Evolutionary conservation across 2,113 vertebrate genomes (phyloP), one percentile per base, ranked within the genome.

Genomic region (Takifugu flavidus): DNA sequence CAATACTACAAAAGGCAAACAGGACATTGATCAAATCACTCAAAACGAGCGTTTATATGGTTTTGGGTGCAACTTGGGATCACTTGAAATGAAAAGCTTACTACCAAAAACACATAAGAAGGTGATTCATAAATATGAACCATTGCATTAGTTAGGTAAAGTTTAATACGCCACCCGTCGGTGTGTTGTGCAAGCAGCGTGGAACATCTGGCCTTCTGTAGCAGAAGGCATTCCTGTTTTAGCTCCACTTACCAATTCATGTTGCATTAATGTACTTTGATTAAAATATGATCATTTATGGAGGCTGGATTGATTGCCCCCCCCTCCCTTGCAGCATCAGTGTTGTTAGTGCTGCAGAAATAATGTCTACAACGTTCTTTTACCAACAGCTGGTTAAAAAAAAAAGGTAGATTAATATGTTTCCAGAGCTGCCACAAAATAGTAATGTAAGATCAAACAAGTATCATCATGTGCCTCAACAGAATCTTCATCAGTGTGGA

Each of bases 211-310:
- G 63, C 55, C 26, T 28, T 62, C 56, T 65, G 49, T 7, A 7
- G 28, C 51, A 54, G 3, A 25, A 53, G 44, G 6, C 4, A 4
- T 55, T 54, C 50, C 46, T 25, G 5, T 29, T 65, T 71, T 51
- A 45, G 44, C 61, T 72, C 72, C 39, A 51, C 46, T 62, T 65
- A 63, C 65, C 64, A 53, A 69, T 60, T 70, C 49, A 63, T 53
- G 44, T 10, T 70, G 62, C 59, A 59, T 67, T 46, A 76, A 59
- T n/a, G 60, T 53, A 57, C 62, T 73, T 65, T 46, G 50, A 53
- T 55, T 70, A 62, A 78, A 70, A 79, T 59, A 62, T 67, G 67
- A 53, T 53, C 70, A 75, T 67, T 53, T 49, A 64, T 70, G 59
- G 4, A 15, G 14, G 44, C 65, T 43, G 43, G 53, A 53, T 25